Evolutionary conservation across 2,888 invertebrate genomes (phyloP).

Genomic region (Tipula vernalis): DNA sequence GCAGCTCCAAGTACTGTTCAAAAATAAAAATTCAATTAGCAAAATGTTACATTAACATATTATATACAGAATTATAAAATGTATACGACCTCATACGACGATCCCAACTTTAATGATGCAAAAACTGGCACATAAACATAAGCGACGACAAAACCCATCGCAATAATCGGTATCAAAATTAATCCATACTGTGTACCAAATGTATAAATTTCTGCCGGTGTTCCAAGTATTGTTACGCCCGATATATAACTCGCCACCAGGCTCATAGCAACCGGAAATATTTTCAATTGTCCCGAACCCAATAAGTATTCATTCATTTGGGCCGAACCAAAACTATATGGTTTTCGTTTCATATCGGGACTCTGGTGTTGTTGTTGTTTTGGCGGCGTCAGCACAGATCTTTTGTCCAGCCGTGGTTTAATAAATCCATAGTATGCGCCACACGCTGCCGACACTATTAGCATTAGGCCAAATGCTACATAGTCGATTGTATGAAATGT

Average conservation of each 20-base stretch:
- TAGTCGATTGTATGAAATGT: slow-evolving; percentile 43
- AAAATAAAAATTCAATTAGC: slow-evolving; percentile 18
- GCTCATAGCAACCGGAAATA: slow-evolving; percentile 77
- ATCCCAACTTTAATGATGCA: slow-evolving; percentile 57
- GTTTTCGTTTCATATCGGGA: slow-evolving; percentile 18
- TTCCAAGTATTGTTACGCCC: slow-evolving; percentile 76
- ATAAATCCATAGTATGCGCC: slow-evolving; percentile 48
- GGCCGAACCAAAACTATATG: slow-evolving; percentile 34
- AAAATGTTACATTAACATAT: neutral
- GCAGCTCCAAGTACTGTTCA: slow-evolving; percentile 62
- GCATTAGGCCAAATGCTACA: slow-evolving; percentile 55
- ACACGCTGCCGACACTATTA: slow-evolving; percentile 59
- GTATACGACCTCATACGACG: slow-evolving; percentile 66
- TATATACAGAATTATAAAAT: neutral
- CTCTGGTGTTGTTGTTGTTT: slow-evolving; percentile 13
- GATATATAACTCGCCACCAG: slow-evolving; percentile 80
- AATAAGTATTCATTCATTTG: slow-evolving; percentile 61
- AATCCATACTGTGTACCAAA: slow-evolving; percentile 75
- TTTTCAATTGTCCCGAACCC: slow-evolving; percentile 58
- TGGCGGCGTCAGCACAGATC: neutral
- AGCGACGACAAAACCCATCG: slow-evolving; percentile 54
- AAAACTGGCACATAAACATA: slow-evolving; percentile 72
- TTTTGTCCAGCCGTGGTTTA: neutral
- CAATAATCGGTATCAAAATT: slow-evolving; percentile 54
- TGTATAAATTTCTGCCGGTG: slow-evolving; percentile 77